A percentile compares a stretch with the other conserved stretches of the same genome.
These are phyloP conservation scores for Liodrosophila aerea DNA, from an alignment of 2,888 invertebrate genomes.

Conservation along the genomic window DNA sequence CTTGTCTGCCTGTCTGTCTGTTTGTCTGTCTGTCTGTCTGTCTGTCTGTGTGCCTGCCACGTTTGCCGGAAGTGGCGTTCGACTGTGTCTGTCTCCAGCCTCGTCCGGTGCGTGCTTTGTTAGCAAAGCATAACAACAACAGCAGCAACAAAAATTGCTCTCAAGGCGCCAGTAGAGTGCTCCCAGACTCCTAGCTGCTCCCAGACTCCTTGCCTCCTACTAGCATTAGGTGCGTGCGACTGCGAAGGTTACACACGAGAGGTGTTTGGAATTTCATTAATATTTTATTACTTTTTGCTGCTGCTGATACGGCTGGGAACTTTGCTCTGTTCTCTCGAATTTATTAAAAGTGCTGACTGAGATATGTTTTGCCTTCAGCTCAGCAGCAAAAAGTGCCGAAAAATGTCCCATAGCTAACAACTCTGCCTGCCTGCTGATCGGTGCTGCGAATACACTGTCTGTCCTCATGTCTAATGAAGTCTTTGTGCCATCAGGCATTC, in stretches of 20 bases:
- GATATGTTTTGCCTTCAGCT: slow-evolving; percentile 37
- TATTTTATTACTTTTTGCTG: slow-evolving; percentile 73
- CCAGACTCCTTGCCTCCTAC: too few species aligned
- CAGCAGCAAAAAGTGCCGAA: slow-evolving; percentile 12
- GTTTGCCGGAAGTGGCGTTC: slow-evolving; percentile 59
- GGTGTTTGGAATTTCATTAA: slow-evolving; percentile 81
- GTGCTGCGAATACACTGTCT: too few species aligned
- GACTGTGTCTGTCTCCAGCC: slow-evolving; percentile 34
- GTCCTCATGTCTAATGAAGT: slow-evolving; percentile 38
- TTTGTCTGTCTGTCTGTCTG: slow-evolving; percentile 13
- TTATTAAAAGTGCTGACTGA: slow-evolving; percentile 61
- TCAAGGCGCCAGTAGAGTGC: slow-evolving; percentile 60
- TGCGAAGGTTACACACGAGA: slow-evolving; percentile 39
- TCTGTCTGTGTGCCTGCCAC: slow-evolving; percentile 15
- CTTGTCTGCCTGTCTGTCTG: slow-evolving; percentile 6
- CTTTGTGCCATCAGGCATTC: slow-evolving; percentile 46
- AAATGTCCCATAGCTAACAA: slow-evolving; percentile 17
- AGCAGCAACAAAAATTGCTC: slow-evolving; percentile 58
- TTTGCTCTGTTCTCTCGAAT: slow-evolving; percentile 55
- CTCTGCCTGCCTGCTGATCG: slow-evolving; percentile 8
- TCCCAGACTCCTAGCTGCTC: slow-evolving; percentile 6
- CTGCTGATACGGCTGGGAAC: slow-evolving; percentile 14
- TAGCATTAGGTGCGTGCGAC: slow-evolving; percentile 27
- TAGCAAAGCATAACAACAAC: slow-evolving; percentile 47
- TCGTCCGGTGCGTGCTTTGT: slow-evolving; percentile 71